These are phyloP conservation scores for Cyrtodaria siliqua DNA, from an alignment of 2,888 invertebrate genomes.

Conservation along the genomic window DNA sequence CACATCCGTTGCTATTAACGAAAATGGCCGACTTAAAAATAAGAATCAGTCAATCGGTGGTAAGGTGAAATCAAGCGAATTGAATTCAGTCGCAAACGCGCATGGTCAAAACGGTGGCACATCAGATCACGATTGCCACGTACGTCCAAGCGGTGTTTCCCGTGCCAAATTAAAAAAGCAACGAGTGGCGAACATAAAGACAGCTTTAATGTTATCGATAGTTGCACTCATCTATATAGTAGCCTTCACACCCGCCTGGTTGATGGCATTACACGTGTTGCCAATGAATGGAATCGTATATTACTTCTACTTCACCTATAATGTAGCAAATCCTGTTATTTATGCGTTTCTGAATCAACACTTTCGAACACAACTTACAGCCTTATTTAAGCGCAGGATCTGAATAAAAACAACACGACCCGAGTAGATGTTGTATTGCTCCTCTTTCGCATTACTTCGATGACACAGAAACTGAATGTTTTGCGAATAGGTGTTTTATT, in stretches of 20 bases:
- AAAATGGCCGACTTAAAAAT: slow-evolving; percentile 17
- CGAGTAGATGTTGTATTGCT: too few species aligned
- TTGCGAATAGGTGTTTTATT: too few species aligned
- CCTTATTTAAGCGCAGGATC: slow-evolving; percentile 41
- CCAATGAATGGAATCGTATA: slow-evolving; percentile 78
- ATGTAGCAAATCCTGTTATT: slow-evolving; percentile 85
- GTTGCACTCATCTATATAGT: slow-evolving; percentile 84
- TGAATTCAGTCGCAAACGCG: slow-evolving; percentile 26
- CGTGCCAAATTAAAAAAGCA: slow-evolving; percentile 70
- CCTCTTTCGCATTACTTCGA: too few species aligned
- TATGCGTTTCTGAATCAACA: slow-evolving; percentile 85
- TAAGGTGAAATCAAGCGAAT: slow-evolving; percentile 34
- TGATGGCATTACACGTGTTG: slow-evolving; percentile 82
- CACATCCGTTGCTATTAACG: slow-evolving; percentile 29
- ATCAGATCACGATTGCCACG: slow-evolving; percentile 37
- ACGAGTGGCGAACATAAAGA: slow-evolving; percentile 83
- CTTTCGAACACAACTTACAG: slow-evolving; percentile 59
- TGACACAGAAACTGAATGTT: too few species aligned
- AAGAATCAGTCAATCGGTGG: slow-evolving; percentile 34
- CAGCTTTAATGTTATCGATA: slow-evolving; percentile 85
- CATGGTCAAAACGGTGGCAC: slow-evolving; percentile 40
- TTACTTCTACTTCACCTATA: slow-evolving; percentile 85
- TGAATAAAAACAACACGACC: too few species aligned
- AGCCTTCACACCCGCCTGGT: slow-evolving; percentile 84
- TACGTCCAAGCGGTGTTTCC: slow-evolving; percentile 54